A percentile compares a stretch with the other conserved stretches of the same genome.
These are phyloP conservation scores for Drosophila neocordata DNA, from an alignment of 1,140 invertebrate species.

Conservation along the genomic window DNA sequence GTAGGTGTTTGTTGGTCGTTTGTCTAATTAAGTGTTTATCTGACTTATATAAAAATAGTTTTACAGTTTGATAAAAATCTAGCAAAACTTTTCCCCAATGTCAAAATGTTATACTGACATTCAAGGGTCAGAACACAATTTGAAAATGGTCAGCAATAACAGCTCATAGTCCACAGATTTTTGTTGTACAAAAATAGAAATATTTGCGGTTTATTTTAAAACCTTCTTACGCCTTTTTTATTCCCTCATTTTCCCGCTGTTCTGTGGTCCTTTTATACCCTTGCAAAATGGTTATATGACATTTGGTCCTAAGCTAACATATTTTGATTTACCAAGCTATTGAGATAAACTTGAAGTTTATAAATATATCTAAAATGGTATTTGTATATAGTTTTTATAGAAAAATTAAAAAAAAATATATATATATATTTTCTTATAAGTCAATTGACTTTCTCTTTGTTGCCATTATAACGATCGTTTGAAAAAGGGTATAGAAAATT, in stretches of 20 bases:
- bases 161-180: constrained; percentile 11
- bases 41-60: constrained; percentile 63
- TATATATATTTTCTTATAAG: too few relatives aligned
- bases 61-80: constrained; percentile 47
- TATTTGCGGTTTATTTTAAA: constrained; percentile 3
- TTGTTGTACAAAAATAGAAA: not conserved
- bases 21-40: constrained; percentile 69
- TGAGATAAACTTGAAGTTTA: too few relatives aligned
- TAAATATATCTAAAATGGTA: too few relatives aligned
- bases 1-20: not conserved
- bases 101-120: constrained; percentile 33
- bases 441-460: too few relatives aligned
- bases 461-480: too few relatives aligned
- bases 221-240: not conserved
- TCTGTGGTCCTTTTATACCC: not conserved
- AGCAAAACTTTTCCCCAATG: not conserved
- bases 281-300: constrained; percentile 2
- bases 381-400: too few relatives aligned
- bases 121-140: constrained; percentile 58
- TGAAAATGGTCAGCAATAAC: constrained; percentile 30
- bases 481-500: not conserved
- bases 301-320: not conserved
- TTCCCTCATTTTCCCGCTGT: not conserved
- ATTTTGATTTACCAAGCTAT: too few relatives aligned
- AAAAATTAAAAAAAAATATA: too few relatives aligned